These are phyloP conservation scores for Parotocinclus haroldoi DNA, from an alignment of 2,797 vertebrate species.

Conservation along the genomic window DNA sequence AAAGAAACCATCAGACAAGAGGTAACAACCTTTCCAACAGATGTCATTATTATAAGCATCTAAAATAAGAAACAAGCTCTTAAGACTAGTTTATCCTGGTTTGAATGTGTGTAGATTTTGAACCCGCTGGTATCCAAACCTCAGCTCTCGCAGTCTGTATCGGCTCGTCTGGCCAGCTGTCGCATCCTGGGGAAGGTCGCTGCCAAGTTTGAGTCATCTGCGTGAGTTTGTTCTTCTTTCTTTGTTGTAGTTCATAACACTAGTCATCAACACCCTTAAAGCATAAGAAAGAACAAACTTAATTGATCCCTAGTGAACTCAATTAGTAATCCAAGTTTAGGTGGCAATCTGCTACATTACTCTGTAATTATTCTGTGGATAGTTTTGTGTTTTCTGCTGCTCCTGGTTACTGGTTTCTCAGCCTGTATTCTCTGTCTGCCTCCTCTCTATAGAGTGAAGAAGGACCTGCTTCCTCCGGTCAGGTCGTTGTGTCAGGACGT, in stretches of 20 bases:
- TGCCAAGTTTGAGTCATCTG: constrained; percentile 86
- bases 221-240: constrained; percentile 71
- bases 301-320: too few relatives aligned
- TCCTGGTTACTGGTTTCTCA: neutral
- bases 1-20: constrained; percentile 92
- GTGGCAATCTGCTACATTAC: too few relatives aligned
- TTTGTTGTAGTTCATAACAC: neutral
- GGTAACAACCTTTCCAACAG: constrained; percentile 62
- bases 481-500: constrained; percentile 88
- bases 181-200: constrained; percentile 88
- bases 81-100: too few relatives aligned
- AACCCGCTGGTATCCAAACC: constrained; percentile 87
- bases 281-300: neutral
- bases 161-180: constrained; percentile 86
- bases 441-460: constrained; percentile 82
- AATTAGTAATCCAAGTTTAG: too few relatives aligned
- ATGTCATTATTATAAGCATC: neutral
- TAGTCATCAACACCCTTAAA: neutral
- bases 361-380: too few relatives aligned
- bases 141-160: constrained; percentile 86
- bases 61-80: neutral
- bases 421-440: neutral
- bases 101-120: constrained; percentile 74
- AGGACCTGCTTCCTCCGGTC: constrained; percentile 87
- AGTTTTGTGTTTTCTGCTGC: neutral